These are phyloP conservation scores for Tenebrio molitor DNA, from an alignment of 1,140 invertebrate genomes.

Conservation along the genomic window DNA sequence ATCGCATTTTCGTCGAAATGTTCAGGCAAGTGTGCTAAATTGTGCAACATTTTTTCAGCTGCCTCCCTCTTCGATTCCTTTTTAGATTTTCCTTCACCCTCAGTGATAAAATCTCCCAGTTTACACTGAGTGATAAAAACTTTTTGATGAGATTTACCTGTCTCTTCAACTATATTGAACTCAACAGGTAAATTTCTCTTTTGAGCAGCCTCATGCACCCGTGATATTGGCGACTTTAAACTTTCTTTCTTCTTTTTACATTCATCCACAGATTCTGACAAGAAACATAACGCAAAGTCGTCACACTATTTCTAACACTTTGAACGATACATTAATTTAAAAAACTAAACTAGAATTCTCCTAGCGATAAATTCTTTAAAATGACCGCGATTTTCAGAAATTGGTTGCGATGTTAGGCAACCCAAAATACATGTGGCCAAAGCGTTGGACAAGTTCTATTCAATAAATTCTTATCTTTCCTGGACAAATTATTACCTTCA, in stretches of 20 bases:
- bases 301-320: too few relatives aligned
- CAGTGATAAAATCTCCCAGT: slow-evolving; percentile 52
- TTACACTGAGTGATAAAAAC: slow-evolving; percentile 55
- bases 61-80: slow-evolving; percentile 59
- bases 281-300: too few relatives aligned
- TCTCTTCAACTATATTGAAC: slow-evolving; percentile 57
- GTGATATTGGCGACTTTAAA: slow-evolving; percentile 59
- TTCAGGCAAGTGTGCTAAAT: slow-evolving; percentile 50
- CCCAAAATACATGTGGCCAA: too few relatives aligned
- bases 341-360: too few relatives aligned
- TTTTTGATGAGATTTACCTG: slow-evolving; percentile 57
- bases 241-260: slow-evolving; percentile 53
- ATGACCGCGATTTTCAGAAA: too few relatives aligned
- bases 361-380: neutral
- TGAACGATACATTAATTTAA: too few relatives aligned
- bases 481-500: slow-evolving; percentile 17
- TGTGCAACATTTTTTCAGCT: slow-evolving; percentile 57
- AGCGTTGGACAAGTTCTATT: too few relatives aligned
- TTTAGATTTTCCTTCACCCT: slow-evolving; percentile 59
- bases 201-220: slow-evolving; percentile 58
- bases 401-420: too few relatives aligned
- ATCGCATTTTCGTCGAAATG: slow-evolving; percentile 27
- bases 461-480: too few relatives aligned
- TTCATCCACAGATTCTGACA: slow-evolving; percentile 30
- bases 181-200: slow-evolving; percentile 49